A percentile compares a stretch with the other conserved stretches of the same genome.
These are phyloP conservation scores for Uropsilus gracilis DNA, from an alignment of 2,113 vertebrate species.

Conservation along the genomic window DNA sequence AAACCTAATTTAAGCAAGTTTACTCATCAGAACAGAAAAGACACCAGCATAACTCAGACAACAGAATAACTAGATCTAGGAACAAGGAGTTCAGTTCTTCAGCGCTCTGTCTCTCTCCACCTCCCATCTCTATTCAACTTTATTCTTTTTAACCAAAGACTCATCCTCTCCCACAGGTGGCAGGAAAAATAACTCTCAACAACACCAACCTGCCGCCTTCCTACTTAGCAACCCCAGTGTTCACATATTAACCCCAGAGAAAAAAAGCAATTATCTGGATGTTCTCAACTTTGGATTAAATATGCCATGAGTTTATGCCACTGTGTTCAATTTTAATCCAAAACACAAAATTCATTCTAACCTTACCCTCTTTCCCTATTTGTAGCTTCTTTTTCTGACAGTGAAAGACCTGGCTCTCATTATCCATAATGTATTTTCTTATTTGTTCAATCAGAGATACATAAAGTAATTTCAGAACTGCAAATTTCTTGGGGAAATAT, in stretches of 20 bases:
- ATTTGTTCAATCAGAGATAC: neutral
- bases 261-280: neutral
- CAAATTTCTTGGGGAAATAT: neutral
- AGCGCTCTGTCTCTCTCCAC: neutral
- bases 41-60: neutral
- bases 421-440: slow-evolving; percentile 3
- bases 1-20: neutral
- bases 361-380: neutral
- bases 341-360: slow-evolving; percentile 21
- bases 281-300: neutral
- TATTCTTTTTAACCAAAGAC: slow-evolving; percentile 19
- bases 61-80: neutral
- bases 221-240: neutral
- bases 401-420: neutral
- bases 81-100: neutral
- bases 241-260: neutral
- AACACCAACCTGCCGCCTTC: neutral
- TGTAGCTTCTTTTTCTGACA: slow-evolving; percentile 23
- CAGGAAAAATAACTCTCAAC: neutral
- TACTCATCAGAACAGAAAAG: neutral
- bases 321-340: neutral
- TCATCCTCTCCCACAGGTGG: neutral
- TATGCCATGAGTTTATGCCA: neutral
- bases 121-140: neutral
- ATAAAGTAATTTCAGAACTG: slow-evolving; percentile 42